These are phyloP conservation scores for Eulemur rubriventer DNA, from an alignment of 2,797 vertebrate species.

Conservation along the genomic window DNA sequence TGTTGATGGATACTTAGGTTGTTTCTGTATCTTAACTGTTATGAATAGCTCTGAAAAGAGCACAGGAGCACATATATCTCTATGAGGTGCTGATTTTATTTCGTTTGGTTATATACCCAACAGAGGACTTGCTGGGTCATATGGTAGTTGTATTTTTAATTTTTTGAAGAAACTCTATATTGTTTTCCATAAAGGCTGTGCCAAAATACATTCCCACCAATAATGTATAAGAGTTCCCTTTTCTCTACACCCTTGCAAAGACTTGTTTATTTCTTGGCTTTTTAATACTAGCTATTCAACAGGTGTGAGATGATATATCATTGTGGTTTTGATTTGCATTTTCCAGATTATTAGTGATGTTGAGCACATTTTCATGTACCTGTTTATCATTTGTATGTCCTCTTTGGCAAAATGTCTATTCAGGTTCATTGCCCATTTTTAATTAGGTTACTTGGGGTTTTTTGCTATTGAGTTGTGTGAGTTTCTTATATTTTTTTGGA, in stretches of 20 bases:
- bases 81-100: background rate
- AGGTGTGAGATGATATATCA: background rate
- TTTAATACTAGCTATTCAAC: background rate
- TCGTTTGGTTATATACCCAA: background rate
- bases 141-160: background rate
- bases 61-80: background rate
- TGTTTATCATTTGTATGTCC: background rate
- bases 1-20: background rate
- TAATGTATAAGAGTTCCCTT: background rate
- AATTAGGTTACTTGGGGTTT: background rate
- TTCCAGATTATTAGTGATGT: background rate
- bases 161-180: background rate
- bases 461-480: background rate
- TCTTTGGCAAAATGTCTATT: background rate
- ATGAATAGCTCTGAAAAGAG: background rate
- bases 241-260: background rate
- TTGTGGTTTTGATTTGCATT: background rate
- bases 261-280: background rate
- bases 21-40: background rate
- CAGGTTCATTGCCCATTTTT: background rate
- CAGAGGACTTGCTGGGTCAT: background rate
- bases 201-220: background rate
- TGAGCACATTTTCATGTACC: background rate
- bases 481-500: background rate
- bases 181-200: background rate